Evolutionary conservation across 2,113 vertebrate species (phyloP).

Genomic region (Egretta garzetta): DNA sequence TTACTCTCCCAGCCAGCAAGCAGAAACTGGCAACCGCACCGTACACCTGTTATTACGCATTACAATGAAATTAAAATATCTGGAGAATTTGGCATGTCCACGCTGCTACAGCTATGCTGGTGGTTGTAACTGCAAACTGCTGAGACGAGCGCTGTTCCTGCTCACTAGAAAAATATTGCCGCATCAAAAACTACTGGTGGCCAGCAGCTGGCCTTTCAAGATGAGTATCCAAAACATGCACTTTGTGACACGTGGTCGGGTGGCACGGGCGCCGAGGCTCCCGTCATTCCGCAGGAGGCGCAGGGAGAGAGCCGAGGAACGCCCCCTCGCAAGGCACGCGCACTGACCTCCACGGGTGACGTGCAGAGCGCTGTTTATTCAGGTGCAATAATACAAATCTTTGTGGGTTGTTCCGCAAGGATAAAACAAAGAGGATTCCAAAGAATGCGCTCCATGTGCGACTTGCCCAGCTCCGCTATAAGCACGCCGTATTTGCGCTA

Average conservation of each 20-base stretch:
- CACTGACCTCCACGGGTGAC: slow-evolving; percentile 77
- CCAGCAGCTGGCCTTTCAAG: slow-evolving; percentile 65
- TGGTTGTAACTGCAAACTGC: slow-evolving; percentile 59
- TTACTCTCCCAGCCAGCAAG: slow-evolving; percentile 17
- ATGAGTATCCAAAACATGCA: slow-evolving; percentile 63
- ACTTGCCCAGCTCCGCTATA: slow-evolving; percentile 59
- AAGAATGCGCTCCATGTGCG: slow-evolving; percentile 85
- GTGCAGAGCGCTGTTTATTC: slow-evolving; percentile 88
- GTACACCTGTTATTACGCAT: slow-evolving; percentile 77
- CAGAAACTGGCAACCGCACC: slow-evolving; percentile 55
- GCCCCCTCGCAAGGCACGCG: slow-evolving; percentile 55
- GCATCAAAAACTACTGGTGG: slow-evolving; percentile 20
- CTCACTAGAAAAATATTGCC: slow-evolving; percentile 40
- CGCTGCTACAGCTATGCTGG: slow-evolving; percentile 48
- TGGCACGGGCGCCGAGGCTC: neutral
- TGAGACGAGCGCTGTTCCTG: slow-evolving; percentile 37
- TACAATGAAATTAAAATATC: slow-evolving; percentile 81
- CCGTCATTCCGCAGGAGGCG: slow-evolving; percentile 39
- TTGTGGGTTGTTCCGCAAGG: slow-evolving; percentile 75
- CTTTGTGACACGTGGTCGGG: slow-evolving; percentile 55
- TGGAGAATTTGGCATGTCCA: slow-evolving; percentile 75
- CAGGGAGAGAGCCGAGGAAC: slow-evolving; percentile 27
- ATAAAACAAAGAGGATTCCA: slow-evolving; percentile 88
- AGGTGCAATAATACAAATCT: slow-evolving; percentile 91
- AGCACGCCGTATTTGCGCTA: slow-evolving; percentile 33